Base-by-base conservation (phyloP, 2,113 vertebrate genomes). In the Apaloderma vittatum region DNA sequence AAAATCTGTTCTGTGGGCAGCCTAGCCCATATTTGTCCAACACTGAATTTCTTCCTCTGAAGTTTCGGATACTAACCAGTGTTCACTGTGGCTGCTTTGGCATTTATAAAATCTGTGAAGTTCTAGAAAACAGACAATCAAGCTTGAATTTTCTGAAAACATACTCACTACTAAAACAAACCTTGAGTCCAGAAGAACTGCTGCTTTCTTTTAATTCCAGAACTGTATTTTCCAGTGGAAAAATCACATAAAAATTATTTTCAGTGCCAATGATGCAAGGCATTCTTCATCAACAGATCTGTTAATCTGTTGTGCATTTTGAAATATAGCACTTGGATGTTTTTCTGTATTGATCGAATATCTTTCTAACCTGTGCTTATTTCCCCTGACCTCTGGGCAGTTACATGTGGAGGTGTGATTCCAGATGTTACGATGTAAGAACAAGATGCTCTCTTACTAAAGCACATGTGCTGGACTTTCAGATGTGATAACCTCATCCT, bases 281-380 rank as follows among this genome's bases (percentile, higher is more conserved):
- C n/a, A 63, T 84, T 92, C 48, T 79, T 94, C 46, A 71, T 63
- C 76, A 77, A 13, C 24, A 74, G 55, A 81, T 74, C 40, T 86
- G 32, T 54, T 95, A 73, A 62, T 90, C 55, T 86, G 21, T 66
- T 90, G 10, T 66, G 26, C 2, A 30, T 75, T 87, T 94, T 83
- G 57, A 83, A 86, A 83, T 57, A 48, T 6, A 5, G 15, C 22
- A 15, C 48, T 77, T 92, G 51, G 37, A 63, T 93, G n/a, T 59
- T 82, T 21, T 58, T 66, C 26, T 77, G 57, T 71, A 80, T 40
- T 58, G 72, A 61, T 77, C 45, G 46, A 76, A 9, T 90, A 62
- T 61, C 77, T 62, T 93, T 71, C 61, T 68, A 92, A 88, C 67
- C 78, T 96, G 29, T 83, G 43, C 71, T 90, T 93, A 45, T 88